Percentiles rank a stretch among this genome's conserved stretches.
Evolutionary conservation across 2,113 vertebrate genomes (phyloP).

Genomic region (Trochalopteron elliotii): DNA sequence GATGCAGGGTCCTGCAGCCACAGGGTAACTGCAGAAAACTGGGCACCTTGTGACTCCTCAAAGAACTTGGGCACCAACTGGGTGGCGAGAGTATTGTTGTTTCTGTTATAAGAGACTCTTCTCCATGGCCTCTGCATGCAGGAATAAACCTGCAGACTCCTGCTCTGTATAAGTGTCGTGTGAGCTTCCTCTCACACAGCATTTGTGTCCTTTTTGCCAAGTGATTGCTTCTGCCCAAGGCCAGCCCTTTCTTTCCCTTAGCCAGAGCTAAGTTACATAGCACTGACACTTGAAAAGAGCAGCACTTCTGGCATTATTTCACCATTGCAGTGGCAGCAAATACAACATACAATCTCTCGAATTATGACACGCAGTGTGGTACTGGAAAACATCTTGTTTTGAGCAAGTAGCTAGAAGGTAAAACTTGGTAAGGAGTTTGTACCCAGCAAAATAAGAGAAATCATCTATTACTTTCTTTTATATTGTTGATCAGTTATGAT

Average conservation of each 20-base stretch:
- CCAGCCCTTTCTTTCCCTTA: not conserved
- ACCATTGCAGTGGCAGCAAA: not conserved
- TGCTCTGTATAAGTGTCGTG: rapidly evolving
- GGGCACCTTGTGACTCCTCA: not conserved
- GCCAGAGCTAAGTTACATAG: not conserved
- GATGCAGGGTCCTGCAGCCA: not conserved
- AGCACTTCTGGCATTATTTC: not conserved
- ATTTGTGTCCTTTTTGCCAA: not conserved
- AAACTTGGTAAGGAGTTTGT: not conserved
- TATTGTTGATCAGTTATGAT: not conserved
- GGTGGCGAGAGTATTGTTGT: not conserved
- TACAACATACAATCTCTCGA: not conserved
- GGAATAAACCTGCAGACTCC: not conserved
- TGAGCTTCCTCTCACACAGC: not conserved
- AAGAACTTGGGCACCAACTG: not conserved
- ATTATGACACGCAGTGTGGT: not conserved
- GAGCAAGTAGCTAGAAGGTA: not conserved
- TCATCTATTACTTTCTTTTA: not conserved
- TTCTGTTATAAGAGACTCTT: not conserved
- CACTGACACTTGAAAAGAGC: rapidly evolving
- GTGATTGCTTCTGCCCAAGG: not conserved
- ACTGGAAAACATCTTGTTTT: not conserved
- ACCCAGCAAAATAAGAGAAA: not conserved
- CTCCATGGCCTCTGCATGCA: not conserved
- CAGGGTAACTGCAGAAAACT: not conserved